These are phyloP conservation scores for Portunus trituberculatus DNA, from an alignment of 1,140 invertebrate species.

Conservation along the genomic window DNA sequence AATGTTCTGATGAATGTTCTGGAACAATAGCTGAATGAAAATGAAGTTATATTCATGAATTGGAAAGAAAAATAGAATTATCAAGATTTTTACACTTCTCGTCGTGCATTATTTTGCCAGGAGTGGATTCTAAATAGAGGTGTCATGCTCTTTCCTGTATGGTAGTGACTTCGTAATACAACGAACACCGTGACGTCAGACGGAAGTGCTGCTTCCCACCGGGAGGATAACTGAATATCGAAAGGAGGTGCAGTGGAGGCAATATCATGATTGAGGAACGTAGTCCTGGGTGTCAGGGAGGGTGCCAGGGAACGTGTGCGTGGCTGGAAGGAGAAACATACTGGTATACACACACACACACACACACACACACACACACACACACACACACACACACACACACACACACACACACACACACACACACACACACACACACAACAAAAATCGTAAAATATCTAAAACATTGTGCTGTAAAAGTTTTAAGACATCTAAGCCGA, in stretches of 20 bases:
- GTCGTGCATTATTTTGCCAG: too few relatives aligned
- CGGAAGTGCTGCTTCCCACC: neutral
- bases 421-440: too few relatives aligned
- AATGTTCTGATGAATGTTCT: too few relatives aligned
- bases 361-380: neutral
- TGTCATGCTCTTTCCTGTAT: too few relatives aligned
- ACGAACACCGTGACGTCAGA: neutral
- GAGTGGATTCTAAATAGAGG: too few relatives aligned
- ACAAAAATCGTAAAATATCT: too few relatives aligned
- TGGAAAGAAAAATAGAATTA: too few relatives aligned
- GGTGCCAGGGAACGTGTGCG: neutral
- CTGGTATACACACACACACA: conserved; percentile 25
- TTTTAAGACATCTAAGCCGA: too few relatives aligned
- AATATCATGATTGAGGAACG: conserved; percentile 4
- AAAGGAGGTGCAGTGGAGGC: neutral
- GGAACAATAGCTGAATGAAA: too few relatives aligned
- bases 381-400: neutral
- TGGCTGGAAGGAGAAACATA: neutral
- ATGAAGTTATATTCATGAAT: too few relatives aligned
- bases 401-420: conserved; percentile 30
- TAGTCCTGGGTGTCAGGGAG: neutral
- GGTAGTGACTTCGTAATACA: neutral
- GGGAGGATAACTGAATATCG: conserved; percentile 10
- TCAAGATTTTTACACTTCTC: too few relatives aligned
- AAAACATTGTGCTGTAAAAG: too few relatives aligned